Evolutionary conservation across 2,888 invertebrate species (phyloP).

Genomic region (Ligdia adustata): DNA sequence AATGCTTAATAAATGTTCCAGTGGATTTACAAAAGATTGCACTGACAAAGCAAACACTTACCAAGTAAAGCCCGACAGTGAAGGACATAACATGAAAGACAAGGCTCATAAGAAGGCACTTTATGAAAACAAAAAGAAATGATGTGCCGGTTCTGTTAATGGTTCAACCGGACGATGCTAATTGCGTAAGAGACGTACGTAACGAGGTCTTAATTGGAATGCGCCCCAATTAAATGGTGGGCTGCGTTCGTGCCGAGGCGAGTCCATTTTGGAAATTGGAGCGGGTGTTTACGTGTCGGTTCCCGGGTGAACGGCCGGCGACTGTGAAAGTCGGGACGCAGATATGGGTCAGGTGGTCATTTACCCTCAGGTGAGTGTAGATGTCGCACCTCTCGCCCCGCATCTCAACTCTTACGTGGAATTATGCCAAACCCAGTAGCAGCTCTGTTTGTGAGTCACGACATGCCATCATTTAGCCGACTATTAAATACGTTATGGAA

Average conservation of each 20-base stretch:
- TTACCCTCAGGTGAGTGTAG: constrained; percentile 72
- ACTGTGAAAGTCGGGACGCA: constrained; percentile 75
- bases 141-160: constrained; percentile 51
- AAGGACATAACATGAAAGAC: constrained; percentile 35
- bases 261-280: constrained; percentile 73
- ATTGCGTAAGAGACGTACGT: constrained; percentile 76
- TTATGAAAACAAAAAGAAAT: constrained; percentile 52
- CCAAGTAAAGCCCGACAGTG: constrained; percentile 27
- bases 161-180: constrained; percentile 60
- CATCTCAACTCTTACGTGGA: constrained; percentile 43
- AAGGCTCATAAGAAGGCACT: constrained; percentile 34
- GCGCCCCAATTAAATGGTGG: constrained; percentile 78
- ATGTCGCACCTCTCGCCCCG: constrained; percentile 49
- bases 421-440: constrained; percentile 50
- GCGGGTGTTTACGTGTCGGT: constrained; percentile 70
- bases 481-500: constrained; percentile 33
- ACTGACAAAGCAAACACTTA: constrained; percentile 12
- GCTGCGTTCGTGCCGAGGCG: constrained; percentile 58
- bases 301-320: constrained; percentile 80
- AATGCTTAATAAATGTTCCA: constrained; percentile 1
- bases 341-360: constrained; percentile 82
- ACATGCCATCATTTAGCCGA: constrained; percentile 29
- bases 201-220: constrained; percentile 81
- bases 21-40: background rate
- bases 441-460: constrained; percentile 34